These are phyloP conservation scores for Ageneiosus marmoratus DNA, from an alignment of 2,113 vertebrate genomes.

Conservation along the genomic window DNA sequence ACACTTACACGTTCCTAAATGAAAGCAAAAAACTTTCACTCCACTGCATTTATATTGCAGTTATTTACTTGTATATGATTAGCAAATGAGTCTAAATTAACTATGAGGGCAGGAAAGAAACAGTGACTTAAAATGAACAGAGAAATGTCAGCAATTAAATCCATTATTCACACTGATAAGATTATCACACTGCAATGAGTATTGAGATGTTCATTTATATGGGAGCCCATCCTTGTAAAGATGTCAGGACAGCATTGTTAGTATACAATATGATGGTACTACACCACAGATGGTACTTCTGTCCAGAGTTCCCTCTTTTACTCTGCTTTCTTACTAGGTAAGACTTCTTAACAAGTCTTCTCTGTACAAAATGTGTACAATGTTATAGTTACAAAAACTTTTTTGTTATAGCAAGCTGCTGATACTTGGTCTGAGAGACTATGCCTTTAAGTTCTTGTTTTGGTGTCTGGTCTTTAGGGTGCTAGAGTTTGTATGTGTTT, in stretches of 20 bases:
- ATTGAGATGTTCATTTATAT: neutral
- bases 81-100: too few species aligned
- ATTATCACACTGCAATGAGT: neutral
- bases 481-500: neutral
- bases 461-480: neutral
- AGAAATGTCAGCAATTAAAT: neutral
- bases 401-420: neutral
- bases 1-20: neutral
- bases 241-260: neutral
- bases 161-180: neutral
- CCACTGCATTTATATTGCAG: neutral
- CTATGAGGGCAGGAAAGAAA: too few species aligned
- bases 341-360: neutral
- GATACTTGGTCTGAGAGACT: too few species aligned
- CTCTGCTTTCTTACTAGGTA: neutral
- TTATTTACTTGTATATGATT: neutral
- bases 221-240: neutral
- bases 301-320: neutral
- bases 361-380: neutral
- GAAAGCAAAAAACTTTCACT: too few species aligned
- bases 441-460: neutral
- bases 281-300: too few species aligned
- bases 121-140: neutral
- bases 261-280: neutral
- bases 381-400: neutral